Base-by-base conservation (phyloP, 2,113 vertebrate species). In the Craseonycteris thonglongyai region DNA sequence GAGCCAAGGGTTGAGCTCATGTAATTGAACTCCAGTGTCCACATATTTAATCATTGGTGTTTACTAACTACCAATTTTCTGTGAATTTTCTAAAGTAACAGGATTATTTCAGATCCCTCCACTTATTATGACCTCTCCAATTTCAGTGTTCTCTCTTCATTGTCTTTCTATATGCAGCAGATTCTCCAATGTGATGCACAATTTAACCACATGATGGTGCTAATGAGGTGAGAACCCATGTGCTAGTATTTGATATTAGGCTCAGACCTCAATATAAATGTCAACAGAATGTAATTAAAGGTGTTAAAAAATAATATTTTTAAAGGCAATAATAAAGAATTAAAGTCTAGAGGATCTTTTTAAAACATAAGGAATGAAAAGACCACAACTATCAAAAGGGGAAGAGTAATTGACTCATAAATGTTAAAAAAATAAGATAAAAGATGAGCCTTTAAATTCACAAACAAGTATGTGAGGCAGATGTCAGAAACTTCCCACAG, bases 401-500 rank as follows among this genome's bases (percentile, higher is more conserved):
- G 84, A 85, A 83, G 63, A 83, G 42, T 95, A 88, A 91, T 3
- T 93, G 87, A 82, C 95, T 97, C 83, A 59, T 79, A 58, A 72
- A 90, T 94, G 78, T 82, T 96, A 95, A 96, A 95, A 94, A 95
- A 89, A 86, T 87, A 91, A 94, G 90, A 89, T 94, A 88, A 95
- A 93, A 72, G 91, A 92, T 88, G 76, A 95, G 72, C 45, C 72
- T 87, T 87, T 93, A 88, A 94, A 69, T 85, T 95, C 80, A 84
- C 71, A 84, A 95, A 92, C 80, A 86, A 94, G 79, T 84, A 92
- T 92, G 88, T 92, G 90, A 76, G 72, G 94, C 95, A 97, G 87
- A 97, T 96, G 94, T 96, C 94, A 84, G 59, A 94, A 87, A 75
- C 92, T 92, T 96, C 95, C 95, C 75, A 91, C 84, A 95, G 95